Percentiles rank a stretch among this genome's conserved stretches.
Evolutionary conservation across 1,140 invertebrate species (phyloP).

Genomic region (Conus ventricosus): DNA sequence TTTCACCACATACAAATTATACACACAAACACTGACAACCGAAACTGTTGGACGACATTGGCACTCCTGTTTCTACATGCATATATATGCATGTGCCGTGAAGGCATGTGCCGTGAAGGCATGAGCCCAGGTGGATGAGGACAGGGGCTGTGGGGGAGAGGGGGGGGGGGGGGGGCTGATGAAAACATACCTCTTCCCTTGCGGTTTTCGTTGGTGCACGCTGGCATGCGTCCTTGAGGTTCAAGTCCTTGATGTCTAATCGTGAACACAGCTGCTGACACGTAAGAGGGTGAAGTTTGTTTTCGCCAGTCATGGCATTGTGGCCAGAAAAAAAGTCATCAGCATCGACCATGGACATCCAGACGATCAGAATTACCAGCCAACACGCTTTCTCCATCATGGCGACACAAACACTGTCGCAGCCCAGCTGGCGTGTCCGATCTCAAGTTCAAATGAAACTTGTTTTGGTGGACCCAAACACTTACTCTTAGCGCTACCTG

Average conservation of each 20-base stretch:
- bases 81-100: too few species aligned
- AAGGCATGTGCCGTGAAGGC: too few species aligned
- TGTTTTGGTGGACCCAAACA: too few species aligned
- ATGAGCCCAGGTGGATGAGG: too few species aligned
- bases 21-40: too few species aligned
- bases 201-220: not conserved
- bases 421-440: not conserved
- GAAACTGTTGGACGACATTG: too few species aligned
- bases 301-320: not conserved
- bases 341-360: not conserved
- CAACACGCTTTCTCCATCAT: constrained; percentile 9
- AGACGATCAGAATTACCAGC: not conserved
- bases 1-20: too few species aligned
- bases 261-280: not conserved
- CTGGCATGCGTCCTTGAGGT: not conserved
- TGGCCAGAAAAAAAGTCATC: not conserved
- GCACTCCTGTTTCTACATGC: too few species aligned
- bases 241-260: not conserved
- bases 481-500: too few species aligned
- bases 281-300: not conserved
- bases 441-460: too few species aligned
- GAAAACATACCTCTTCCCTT: not conserved
- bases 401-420: constrained; percentile 1
- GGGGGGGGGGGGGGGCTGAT: too few species aligned
- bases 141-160: too few species aligned